Evolutionary conservation across 2,888 invertebrate genomes (phyloP), one percentile per base, ranked within the genome.

Genomic region (Polymixis flavicincta): DNA sequence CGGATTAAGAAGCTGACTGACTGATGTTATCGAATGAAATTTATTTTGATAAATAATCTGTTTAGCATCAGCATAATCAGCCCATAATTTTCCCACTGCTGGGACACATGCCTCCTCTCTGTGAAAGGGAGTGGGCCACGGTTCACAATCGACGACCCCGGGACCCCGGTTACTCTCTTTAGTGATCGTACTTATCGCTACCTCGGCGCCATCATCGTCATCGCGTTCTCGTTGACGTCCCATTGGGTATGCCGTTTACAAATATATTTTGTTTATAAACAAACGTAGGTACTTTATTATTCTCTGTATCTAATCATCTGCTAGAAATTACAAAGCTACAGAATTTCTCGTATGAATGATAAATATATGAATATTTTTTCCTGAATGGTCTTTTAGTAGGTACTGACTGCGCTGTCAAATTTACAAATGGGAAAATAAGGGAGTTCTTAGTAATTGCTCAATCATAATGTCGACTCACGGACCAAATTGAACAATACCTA

Each of bases 231-330:
- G 17, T 57, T 57, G 9, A 57, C 57, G 28, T 57, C 8, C 4
- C 17, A 17, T 57, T 25, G 17, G 19, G 4, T 22, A 25, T 65
- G 22, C 13, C 37, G 17, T 50, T 59, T 74, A 32, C 5, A 25
- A 74, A 74, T 28, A 60, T 8, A 52, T 17, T 17, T 45, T 13
- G 5, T 42, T 57, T 17, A 22, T 25, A 11, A 32, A 28, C 4
- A 9, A 17, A 57, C 11, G 13, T 54, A 57, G 7, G 9, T 54
- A 48, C 22, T 48, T n/a, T 64, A 37, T 45, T n/a, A 19, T 60
- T 28, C 25, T 63, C 45, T 6, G 45, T 61, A 52, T 61, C 52
- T 75, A 59, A 73, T 75, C 59, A 50, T 17, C 11, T 17, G 32
- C 13, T 8, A 61, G n/a, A 54, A 75, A 45, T 61, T 17, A 52